Evolutionary conservation across 2,888 invertebrate species (phyloP).

Genomic region (Archips crataeganus): DNA sequence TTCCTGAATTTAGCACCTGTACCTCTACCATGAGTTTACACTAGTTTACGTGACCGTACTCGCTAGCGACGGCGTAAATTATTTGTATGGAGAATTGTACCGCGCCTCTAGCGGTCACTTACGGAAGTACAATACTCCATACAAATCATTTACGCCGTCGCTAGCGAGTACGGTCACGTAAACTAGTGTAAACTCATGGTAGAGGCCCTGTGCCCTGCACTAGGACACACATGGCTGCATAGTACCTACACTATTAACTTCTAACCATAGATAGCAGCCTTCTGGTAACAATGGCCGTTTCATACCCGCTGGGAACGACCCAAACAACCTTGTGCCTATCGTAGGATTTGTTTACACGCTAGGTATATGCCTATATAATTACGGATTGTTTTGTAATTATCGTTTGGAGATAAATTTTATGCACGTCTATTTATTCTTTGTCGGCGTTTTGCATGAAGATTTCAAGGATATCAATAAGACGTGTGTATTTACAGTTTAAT

Average conservation of each 20-base stretch:
- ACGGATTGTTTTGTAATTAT: conserved; percentile 10
- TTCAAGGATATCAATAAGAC: neutral
- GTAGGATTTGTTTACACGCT: conserved; percentile 13
- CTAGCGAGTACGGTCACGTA: too few species aligned
- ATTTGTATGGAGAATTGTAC: too few species aligned
- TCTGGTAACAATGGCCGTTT: conserved; percentile 33
- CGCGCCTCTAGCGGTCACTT: too few species aligned
- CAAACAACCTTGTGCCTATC: conserved; percentile 29
- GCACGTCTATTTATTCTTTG: neutral
- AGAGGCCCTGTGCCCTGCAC: too few species aligned
- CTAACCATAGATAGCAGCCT: conserved; percentile 25
- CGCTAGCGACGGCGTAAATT: too few species aligned
- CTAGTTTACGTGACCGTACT: too few species aligned
- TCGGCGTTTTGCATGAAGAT: neutral
- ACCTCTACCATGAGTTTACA: too few species aligned
- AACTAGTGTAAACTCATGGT: too few species aligned
- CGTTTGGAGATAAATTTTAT: neutral
- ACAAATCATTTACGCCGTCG: too few species aligned
- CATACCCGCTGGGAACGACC: conserved; percentile 34
- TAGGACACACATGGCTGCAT: too few species aligned
- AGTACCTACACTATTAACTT: conserved; percentile 8
- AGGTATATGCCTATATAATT: conserved; percentile 12
- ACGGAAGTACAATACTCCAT: too few species aligned
- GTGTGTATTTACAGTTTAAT: neutral
- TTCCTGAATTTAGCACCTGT: too few species aligned